Evolutionary conservation across 2,113 vertebrate species (phyloP).

Genomic region (Edolisoma coerulescens): DNA sequence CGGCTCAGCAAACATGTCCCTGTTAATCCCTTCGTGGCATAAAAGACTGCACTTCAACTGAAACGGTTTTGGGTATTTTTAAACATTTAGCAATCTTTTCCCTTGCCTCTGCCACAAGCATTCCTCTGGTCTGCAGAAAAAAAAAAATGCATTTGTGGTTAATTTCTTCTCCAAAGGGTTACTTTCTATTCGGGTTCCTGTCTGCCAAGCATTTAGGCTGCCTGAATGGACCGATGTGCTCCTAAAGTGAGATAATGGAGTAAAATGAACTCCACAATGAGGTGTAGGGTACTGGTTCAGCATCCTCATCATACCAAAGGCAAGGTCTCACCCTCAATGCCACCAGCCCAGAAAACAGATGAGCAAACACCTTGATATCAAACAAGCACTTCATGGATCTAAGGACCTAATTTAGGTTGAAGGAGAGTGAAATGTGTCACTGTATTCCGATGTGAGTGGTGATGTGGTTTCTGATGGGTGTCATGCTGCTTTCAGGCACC

Average conservation of each 20-base stretch:
- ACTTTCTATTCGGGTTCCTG: not conserved
- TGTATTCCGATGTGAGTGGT: not conserved
- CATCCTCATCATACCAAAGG: not conserved
- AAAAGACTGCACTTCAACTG: conserved; percentile 14
- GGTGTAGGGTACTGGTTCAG: not conserved
- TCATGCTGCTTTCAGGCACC: not conserved
- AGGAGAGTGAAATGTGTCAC: not conserved
- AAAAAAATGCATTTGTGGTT: not conserved
- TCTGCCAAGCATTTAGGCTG: not conserved
- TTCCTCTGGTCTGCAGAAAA: not conserved
- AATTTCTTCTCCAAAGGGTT: not conserved
- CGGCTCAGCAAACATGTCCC: conserved; percentile 27
- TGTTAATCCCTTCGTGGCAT: conserved; percentile 14
- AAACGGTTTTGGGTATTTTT: conserved; percentile 37
- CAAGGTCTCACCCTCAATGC: not conserved
- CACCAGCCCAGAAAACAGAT: not conserved
- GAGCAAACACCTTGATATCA: not conserved
- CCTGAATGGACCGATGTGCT: not conserved
- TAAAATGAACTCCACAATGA: not conserved
- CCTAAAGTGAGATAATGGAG: not conserved
- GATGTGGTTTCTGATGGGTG: not conserved
- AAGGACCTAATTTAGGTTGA: not conserved
- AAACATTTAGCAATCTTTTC: conserved; percentile 16
- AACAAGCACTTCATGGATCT: not conserved
- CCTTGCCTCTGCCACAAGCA: not conserved